Evolutionary conservation across 2,797 vertebrate species (phyloP), one percentile per base, ranked within the genome.

Genomic region (Tauraco hartlaubi): DNA sequence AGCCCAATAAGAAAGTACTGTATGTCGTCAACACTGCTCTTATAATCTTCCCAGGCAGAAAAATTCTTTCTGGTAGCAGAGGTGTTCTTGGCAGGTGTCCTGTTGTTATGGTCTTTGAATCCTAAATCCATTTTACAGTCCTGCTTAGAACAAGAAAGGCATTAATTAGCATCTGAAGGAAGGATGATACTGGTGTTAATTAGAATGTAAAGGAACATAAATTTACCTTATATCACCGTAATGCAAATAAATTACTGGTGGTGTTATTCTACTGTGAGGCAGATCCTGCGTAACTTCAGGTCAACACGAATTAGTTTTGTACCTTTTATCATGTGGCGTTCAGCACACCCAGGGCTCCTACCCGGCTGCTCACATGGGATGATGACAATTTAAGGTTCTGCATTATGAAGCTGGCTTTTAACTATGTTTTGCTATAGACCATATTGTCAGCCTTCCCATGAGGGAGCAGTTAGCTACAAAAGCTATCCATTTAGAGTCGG

Each of bases 1-100:
- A 98, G 96, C 44, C 98, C 98, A 91, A 99, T 98, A 85, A 99
- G 95, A 94, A 98, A 98, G 94, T 98, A 98, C 77, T 98, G 98
- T 59, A 98, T 95, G 79, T 99, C 98, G 11, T 98, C 98, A 52
- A 98, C 97, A 20, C 98, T 98, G 89, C 98, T 98, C 77, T 95
- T 98, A 48, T 98, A 98, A 56, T 98, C 98, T 67, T 98, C 98
- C 98, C 98, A 99, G 39, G 96, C 93, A 20, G 98, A 98, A 88
- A 98, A 98, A 69, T 97, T 97, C 80, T 85, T 96, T 76, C 96
- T 74, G 75, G 95, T 41, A 75, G 91, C 72, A 55, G 98, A 98
- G 49, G 55, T 92, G 79, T 98, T 98, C 88, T 93, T 93, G 46
- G 68, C 82, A 76, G 91, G 72, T 46, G 98, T 98, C 92, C 91